phyloP scores from a whole-genome alignment of 2,888 invertebrate species.

The Ochropleura leucogaster region DNA sequence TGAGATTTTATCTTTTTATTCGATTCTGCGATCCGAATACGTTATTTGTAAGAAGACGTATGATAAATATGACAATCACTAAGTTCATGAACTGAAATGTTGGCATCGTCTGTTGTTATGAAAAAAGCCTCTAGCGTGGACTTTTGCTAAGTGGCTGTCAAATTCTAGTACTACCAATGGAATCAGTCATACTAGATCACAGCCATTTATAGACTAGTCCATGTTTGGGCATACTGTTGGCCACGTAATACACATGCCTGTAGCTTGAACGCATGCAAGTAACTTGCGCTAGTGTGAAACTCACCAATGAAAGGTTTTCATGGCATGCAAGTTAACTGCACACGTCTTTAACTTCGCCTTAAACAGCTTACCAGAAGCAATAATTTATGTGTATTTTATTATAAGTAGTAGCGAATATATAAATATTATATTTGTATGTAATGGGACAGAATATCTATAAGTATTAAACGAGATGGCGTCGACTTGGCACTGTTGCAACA shows the following conservation, averaged over 20 bases:
- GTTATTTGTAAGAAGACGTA: not conserved
- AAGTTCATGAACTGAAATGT: not conserved
- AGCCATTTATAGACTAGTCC: not conserved
- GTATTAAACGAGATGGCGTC: conserved; percentile 42
- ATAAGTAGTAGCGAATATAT: conserved; percentile 46
- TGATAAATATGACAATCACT: conserved; percentile 27
- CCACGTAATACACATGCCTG: not conserved
- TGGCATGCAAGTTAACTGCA: not conserved
- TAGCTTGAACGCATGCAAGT: not conserved
- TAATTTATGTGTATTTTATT: conserved; percentile 20
- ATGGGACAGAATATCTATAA: conserved; percentile 24
- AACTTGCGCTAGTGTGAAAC: not conserved
- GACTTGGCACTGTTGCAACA: conserved; percentile 37
- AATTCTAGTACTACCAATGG: not conserved
- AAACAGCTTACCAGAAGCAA: conserved; percentile 37
- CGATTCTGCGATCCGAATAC: not conserved
- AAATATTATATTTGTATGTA: conserved; percentile 43
- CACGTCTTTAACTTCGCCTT: conserved; percentile 12
- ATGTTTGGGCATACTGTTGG: not conserved
- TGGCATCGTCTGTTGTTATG: not conserved
- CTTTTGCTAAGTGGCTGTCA: too few relatives aligned
- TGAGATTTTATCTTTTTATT: not conserved
- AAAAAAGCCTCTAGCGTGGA: conserved; percentile 4
- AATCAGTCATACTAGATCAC: not conserved
- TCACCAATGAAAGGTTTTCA: too few relatives aligned